These are phyloP conservation scores for Austrolebias charrua DNA, from an alignment of 2,797 vertebrate species.

Conservation along the genomic window DNA sequence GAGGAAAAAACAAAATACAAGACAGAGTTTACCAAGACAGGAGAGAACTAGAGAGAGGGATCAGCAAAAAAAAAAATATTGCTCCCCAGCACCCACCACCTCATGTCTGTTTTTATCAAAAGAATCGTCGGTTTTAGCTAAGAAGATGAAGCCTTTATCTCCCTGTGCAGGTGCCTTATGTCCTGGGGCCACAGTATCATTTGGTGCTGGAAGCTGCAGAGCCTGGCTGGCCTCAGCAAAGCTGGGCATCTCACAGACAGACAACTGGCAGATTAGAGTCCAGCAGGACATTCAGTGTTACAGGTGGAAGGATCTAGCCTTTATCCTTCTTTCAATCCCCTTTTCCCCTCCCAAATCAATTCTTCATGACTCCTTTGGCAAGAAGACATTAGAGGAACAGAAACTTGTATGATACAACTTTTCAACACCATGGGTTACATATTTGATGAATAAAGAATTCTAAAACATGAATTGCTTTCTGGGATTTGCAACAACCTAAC, in stretches of 20 bases:
- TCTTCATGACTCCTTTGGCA: constrained; percentile 29
- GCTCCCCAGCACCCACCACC: constrained; percentile 46
- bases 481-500: constrained; percentile 13
- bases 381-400: constrained; percentile 51
- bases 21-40: constrained; percentile 72
- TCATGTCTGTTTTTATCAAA: constrained; percentile 79
- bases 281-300: constrained; percentile 63
- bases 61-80: constrained; percentile 60
- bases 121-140: constrained; percentile 79
- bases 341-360: constrained; percentile 20
- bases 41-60: constrained; percentile 49
- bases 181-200: constrained; percentile 65
- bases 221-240: constrained; percentile 53
- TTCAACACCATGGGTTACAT: constrained; percentile 44
- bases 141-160: constrained; percentile 84
- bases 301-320: constrained; percentile 69
- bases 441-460: constrained; percentile 36
- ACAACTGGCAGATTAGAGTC: constrained; percentile 78
- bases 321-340: constrained; percentile 22
- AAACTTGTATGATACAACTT: constrained; percentile 35
- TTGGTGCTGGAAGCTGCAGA: constrained; percentile 64
- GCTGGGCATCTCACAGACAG: constrained; percentile 68
- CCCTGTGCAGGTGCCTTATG: constrained; percentile 76
- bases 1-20: constrained; percentile 60
- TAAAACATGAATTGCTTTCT: constrained; percentile 33